phyloP scores from a whole-genome alignment of 2,113 vertebrate genomes.

The Ovibos moschatus region DNA sequence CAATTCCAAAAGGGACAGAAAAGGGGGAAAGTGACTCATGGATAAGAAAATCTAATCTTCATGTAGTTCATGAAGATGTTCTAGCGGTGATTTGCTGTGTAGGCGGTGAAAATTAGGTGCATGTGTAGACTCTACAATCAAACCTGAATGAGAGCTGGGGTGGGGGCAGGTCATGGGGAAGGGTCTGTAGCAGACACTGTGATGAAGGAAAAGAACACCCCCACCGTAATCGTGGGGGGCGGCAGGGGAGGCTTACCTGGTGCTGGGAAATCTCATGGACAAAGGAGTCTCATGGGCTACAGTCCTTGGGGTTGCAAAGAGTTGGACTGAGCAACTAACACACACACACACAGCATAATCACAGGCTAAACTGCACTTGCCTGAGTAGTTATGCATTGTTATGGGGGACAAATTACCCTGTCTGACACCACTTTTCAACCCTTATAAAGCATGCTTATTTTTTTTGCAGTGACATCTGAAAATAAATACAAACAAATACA shows the following conservation, averaged over 20 bases:
- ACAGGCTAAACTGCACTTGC: neutral
- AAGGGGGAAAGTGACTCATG: neutral
- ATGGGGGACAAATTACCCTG: neutral
- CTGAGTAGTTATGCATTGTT: rapidly evolving
- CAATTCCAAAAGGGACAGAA: neutral
- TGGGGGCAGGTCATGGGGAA: rapidly evolving
- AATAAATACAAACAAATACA: neutral
- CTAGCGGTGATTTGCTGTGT: rapidly evolving
- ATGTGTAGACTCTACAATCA: too few relatives aligned
- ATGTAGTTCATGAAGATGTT: too few relatives aligned
- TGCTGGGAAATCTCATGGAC: neutral
- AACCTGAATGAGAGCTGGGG: neutral
- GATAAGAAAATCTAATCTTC: neutral
- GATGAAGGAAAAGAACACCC: too few relatives aligned
- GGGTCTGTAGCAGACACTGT: too few relatives aligned
- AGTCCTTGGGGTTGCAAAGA: neutral
- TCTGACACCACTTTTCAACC: neutral
- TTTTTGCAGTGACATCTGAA: neutral
- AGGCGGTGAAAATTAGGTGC: rapidly evolving
- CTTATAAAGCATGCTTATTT: rapidly evolving
- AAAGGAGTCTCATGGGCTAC: neutral
- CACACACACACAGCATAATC: neutral
- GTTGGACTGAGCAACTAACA: neutral
- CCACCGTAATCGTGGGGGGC: rapidly evolving
- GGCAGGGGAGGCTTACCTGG: neutral